A percentile compares a stretch with the other conserved stretches of the same genome.
Evolutionary conservation across 2,113 vertebrate species (phyloP).

Genomic region (Scophthalmus maximus): DNA sequence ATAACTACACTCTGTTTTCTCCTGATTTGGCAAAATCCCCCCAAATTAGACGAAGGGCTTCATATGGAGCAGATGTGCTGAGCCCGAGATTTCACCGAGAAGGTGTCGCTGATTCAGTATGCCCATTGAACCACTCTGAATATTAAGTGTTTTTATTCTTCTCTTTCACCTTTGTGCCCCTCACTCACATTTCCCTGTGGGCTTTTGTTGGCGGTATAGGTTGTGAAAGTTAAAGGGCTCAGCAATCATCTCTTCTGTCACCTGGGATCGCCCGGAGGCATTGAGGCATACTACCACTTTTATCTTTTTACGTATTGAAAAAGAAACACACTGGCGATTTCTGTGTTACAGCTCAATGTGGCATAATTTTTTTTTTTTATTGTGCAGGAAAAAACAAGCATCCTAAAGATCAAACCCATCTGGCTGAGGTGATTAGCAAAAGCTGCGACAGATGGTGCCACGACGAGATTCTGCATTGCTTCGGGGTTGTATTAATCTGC

Average conservation of each 20-base stretch:
- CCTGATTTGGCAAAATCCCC: constrained; percentile 50
- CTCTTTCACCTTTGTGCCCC: constrained; percentile 23
- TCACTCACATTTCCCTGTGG: constrained; percentile 29
- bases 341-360: constrained; percentile 7
- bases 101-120: constrained; percentile 49
- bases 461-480: constrained; percentile 59
- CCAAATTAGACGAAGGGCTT: constrained; percentile 39
- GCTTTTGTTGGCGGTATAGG: background rate
- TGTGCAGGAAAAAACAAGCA: constrained; percentile 67
- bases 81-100: constrained; percentile 45
- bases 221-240: constrained; percentile 32
- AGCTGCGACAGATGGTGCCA: constrained; percentile 74
- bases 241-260: constrained; percentile 12
- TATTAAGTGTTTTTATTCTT: background rate
- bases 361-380: constrained; percentile 46
- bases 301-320: background rate
- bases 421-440: constrained; percentile 79
- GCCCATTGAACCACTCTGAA: background rate
- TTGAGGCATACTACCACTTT: background rate
- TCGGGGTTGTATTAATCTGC: constrained; percentile 69
- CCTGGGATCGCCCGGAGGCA: constrained; percentile 16
- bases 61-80: constrained; percentile 53
- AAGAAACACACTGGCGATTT: background rate
- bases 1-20: constrained; percentile 19
- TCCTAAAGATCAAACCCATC: constrained; percentile 72